Evolutionary conservation across 1,140 invertebrate species (phyloP), one percentile per base, ranked within the genome.

Genomic region (Hormaphis cornu): DNA sequence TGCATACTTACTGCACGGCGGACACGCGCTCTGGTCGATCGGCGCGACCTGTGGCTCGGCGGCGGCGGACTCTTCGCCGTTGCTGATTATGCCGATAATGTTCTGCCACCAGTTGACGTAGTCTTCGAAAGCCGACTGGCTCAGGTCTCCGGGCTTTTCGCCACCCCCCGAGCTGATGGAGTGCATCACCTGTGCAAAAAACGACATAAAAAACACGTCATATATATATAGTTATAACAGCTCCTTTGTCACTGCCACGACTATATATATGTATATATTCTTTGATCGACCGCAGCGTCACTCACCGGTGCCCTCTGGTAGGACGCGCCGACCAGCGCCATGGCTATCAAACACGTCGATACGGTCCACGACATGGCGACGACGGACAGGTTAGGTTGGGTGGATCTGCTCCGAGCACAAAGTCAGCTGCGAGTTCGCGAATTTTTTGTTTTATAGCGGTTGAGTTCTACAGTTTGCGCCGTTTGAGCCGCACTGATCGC

Each of bases 71-170:
- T 71, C 70, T 44, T 71, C 70, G 18, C 20, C 28, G 12, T 46
- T 28, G 44, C 5, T 61, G 18, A 50, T 24, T 14, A 66, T 26
- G 30, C 70, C 70, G 12, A 71, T 63, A 24, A 71, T 63, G 37
- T 61, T 71, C 28, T 71, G 56, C 70, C 70, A 71, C 70, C 70
- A 71, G 20, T 37, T 63, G 6, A 71, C 26, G 35, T 71, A 71
- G n/a, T 71, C 70, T 10, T 12, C 3, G 18, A 35, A 66, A 18
- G 44, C 42, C 0, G 40, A 22, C 22, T 66, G 42, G 2, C 61
- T 66, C 4, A 50, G 42, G 6, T 66, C 44, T 1, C 44, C 44
- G 12, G 61, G 28, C 1, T 48, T 33, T 14, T 48, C 16, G 2
- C 30, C 30, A 0, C 33, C 7, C 5, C n/a, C 3, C 10, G 30